Evolutionary conservation across 2,888 invertebrate species (phyloP).

Genomic region (Cheilosia vernalis): DNA sequence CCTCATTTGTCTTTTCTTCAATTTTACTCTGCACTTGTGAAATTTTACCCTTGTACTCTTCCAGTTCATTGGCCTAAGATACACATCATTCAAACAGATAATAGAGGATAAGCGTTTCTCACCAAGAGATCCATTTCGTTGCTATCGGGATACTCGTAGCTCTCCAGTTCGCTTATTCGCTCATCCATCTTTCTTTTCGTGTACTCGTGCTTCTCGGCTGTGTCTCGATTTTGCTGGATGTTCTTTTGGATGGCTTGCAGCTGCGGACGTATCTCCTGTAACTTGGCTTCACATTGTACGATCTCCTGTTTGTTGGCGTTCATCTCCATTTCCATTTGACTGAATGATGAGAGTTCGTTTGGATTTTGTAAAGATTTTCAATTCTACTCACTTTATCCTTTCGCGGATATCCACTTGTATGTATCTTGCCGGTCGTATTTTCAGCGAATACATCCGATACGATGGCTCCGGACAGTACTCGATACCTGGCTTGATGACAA

Average conservation of each 20-base stretch:
- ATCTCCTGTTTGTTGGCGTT: slow-evolving; percentile 43
- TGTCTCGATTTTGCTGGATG: slow-evolving; percentile 71
- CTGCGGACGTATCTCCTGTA: slow-evolving; percentile 69
- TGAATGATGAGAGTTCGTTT: slow-evolving; percentile 24
- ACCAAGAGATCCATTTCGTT: slow-evolving; percentile 81
- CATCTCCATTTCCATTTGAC: slow-evolving; percentile 75
- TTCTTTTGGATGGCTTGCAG: slow-evolving; percentile 71
- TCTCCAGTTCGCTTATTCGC: slow-evolving; percentile 79
- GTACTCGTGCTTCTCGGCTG: slow-evolving; percentile 76
- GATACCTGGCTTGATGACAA: slow-evolving; percentile 87
- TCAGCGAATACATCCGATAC: slow-evolving; percentile 89
- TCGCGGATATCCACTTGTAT: slow-evolving; percentile 88
- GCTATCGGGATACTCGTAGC: slow-evolving; percentile 80
- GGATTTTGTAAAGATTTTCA: background rate
- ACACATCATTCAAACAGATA: background rate
- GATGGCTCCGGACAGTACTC: slow-evolving; percentile 90
- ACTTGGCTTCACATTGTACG: slow-evolving; percentile 60
- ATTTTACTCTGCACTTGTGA: slow-evolving; percentile 79
- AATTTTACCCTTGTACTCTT: slow-evolving; percentile 81
- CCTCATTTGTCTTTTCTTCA: slow-evolving; percentile 80
- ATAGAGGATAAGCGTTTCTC: slow-evolving; percentile 40
- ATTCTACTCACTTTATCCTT: slow-evolving; percentile 82
- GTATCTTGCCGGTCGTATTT: slow-evolving; percentile 84
- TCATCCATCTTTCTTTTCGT: slow-evolving; percentile 74
- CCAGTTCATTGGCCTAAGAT: slow-evolving; percentile 80